Conservation (phyloP, 2,888 invertebrate species). For the Morpho achilles region DNA sequence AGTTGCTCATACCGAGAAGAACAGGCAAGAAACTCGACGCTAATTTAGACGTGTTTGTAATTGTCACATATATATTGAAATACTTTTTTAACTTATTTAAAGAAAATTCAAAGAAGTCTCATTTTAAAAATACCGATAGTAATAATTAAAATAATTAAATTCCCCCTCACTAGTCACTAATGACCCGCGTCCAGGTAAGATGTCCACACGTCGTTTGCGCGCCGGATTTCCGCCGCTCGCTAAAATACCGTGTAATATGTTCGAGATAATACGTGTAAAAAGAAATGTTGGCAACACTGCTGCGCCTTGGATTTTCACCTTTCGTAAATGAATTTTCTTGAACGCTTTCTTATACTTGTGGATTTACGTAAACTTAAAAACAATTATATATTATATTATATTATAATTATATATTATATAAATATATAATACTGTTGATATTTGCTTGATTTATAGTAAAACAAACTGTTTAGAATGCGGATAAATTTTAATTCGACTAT, state of each 20-base stretch:
- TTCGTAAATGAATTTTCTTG: background rate
- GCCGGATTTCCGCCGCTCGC: constrained; percentile 66
- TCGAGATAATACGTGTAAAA: constrained; percentile 30
- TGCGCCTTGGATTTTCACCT: background rate
- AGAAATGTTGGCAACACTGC: constrained; percentile 9
- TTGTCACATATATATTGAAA: constrained; percentile 7
- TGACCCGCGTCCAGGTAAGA: constrained; percentile 66
- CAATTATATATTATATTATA: no score
- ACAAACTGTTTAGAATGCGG: no score
- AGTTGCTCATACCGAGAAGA: no score
- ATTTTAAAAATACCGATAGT: background rate
- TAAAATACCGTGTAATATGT: constrained; percentile 62
- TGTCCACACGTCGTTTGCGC: constrained; percentile 67
- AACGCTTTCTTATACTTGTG: no score
- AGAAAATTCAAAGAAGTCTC: background rate
- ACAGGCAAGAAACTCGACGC: no score
- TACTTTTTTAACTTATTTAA: background rate
- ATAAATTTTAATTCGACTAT: no score
- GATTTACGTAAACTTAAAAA: no score
- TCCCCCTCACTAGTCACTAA: constrained; percentile 45
- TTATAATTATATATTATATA: no score
- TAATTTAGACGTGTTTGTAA: constrained; percentile 28
- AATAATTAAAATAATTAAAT: constrained; percentile 12
- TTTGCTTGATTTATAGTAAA: no score
- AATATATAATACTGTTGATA: no score